These are phyloP conservation scores for Dicyrtomina minuta DNA, from an alignment of 2,888 invertebrate species.

Conservation along the genomic window DNA sequence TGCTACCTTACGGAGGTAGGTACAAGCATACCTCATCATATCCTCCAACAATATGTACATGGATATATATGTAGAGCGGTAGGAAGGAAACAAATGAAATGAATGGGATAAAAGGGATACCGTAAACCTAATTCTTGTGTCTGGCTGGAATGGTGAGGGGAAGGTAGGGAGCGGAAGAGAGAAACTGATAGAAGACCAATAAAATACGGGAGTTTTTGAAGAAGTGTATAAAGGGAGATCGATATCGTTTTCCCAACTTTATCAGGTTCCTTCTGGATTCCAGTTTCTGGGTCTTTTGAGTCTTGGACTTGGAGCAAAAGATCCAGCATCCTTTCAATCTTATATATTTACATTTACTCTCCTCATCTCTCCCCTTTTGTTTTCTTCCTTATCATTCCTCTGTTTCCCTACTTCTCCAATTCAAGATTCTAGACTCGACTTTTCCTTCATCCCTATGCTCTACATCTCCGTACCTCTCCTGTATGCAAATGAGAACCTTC, in stretches of 20 bases:
- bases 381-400: neutral
- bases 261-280: too few species aligned
- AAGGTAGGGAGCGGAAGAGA: neutral
- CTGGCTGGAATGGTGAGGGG: neutral
- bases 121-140: neutral
- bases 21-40: neutral
- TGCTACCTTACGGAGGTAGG: too few species aligned
- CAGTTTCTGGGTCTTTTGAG: too few species aligned
- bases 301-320: too few species aligned
- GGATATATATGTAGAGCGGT: neutral
- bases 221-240: too few species aligned
- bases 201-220: neutral
- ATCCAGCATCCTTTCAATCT: too few species aligned
- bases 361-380: too few species aligned
- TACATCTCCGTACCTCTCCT: neutral
- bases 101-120: too few species aligned
- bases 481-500: constrained; percentile 9
- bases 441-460: neutral
- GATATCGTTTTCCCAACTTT: too few species aligned
- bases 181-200: neutral
- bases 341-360: too few species aligned
- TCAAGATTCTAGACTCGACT: neutral
- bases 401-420: neutral
- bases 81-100: neutral
- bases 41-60: neutral